Conservation (phyloP, 2,888 invertebrate species). For the Scaptomyza caliginosa region DNA sequence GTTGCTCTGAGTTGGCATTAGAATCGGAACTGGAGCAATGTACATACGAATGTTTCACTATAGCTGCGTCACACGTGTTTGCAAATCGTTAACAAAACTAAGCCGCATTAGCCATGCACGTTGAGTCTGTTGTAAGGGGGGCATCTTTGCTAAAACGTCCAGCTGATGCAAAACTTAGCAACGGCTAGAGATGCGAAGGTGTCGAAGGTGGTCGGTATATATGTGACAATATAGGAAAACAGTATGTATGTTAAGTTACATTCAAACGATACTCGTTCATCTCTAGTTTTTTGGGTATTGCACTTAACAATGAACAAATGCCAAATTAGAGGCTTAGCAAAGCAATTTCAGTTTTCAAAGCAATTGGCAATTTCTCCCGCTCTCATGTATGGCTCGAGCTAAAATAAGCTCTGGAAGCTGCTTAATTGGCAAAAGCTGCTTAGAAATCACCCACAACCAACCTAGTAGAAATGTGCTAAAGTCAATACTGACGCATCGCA, state of each 20-base stretch:
- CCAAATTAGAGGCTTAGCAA: conserved; percentile 49
- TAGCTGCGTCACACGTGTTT: conserved; percentile 52
- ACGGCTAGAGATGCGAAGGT: background rate
- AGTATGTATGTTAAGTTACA: too few species aligned
- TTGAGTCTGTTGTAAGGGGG: conserved; percentile 23
- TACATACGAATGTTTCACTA: background rate
- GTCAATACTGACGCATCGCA: conserved; percentile 62
- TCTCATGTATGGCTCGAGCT: background rate
- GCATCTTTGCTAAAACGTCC: conserved; percentile 14
- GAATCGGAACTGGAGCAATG: conserved; percentile 14
- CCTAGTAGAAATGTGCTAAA: conserved; percentile 39
- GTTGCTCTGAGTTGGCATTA: conserved; percentile 10
- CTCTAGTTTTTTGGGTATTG: conserved; percentile 3
- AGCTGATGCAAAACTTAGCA: conserved; percentile 42
- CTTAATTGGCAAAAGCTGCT: conserved; percentile 72
- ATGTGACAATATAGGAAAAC: too few species aligned
- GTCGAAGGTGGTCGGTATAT: background rate
- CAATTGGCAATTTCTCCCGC: conserved; percentile 21
- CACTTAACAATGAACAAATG: conserved; percentile 43
- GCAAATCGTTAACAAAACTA: conserved; percentile 74
- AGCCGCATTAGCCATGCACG: conserved; percentile 66
- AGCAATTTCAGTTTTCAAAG: conserved; percentile 53
- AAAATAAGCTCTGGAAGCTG: conserved; percentile 50
- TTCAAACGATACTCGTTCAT: background rate
- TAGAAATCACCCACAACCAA: conserved; percentile 40